phyloP scores from a whole-genome alignment of 2,113 vertebrate species.

The Percina caprodes region DNA sequence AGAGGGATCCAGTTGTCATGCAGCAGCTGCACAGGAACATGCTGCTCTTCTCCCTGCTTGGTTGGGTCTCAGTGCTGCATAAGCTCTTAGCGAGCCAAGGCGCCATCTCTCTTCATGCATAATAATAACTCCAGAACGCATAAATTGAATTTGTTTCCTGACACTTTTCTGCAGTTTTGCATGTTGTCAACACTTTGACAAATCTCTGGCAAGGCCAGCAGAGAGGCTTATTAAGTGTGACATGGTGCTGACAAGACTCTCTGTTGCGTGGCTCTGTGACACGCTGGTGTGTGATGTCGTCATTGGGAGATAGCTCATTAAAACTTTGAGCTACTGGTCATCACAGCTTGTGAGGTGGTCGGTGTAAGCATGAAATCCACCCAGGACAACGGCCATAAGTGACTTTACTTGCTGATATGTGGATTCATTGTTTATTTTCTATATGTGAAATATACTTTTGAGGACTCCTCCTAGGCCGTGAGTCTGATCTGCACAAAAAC shows the following conservation, averaged over 20 bases:
- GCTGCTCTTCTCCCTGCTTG: slow-evolving; percentile 33
- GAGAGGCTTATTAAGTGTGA: slow-evolving; percentile 61
- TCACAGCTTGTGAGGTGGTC: not conserved
- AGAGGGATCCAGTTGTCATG: slow-evolving; percentile 62
- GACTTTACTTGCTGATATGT: not conserved
- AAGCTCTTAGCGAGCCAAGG: slow-evolving; percentile 54
- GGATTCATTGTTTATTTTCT: not conserved
- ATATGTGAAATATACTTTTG: not conserved
- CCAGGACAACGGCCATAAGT: not conserved
- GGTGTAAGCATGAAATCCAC: not conserved
- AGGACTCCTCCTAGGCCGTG: too few relatives aligned
- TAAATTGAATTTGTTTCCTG: slow-evolving; percentile 67
- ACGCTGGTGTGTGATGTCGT: not conserved
- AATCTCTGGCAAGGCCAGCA: slow-evolving; percentile 39
- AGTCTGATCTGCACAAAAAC: too few relatives aligned
- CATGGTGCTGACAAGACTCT: slow-evolving; percentile 35
- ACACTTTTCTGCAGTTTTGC: slow-evolving; percentile 62
- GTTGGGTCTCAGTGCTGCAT: slow-evolving; percentile 57
- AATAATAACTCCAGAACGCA: slow-evolving; percentile 65
- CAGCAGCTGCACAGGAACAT: slow-evolving; percentile 50
- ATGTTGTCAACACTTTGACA: slow-evolving; percentile 55
- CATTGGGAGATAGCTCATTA: slow-evolving; percentile 21
- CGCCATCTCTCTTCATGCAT: slow-evolving; percentile 60
- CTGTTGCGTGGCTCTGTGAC: not conserved
- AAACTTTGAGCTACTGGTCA: slow-evolving; percentile 10